Conservation (phyloP, 2,888 invertebrate genomes). For the Sylvicola cinctus region DNA sequence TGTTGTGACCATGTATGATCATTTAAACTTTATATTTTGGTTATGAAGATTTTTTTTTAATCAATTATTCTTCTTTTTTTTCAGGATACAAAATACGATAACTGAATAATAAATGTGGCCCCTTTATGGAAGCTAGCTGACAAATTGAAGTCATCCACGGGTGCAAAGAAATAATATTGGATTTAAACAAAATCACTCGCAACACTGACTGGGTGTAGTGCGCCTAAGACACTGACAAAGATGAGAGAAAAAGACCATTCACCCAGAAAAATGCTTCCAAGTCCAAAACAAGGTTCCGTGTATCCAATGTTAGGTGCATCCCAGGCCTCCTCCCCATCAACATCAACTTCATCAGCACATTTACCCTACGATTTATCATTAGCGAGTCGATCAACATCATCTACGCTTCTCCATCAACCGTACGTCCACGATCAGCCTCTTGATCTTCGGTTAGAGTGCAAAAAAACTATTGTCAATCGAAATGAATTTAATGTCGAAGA, state of each 20-base stretch:
- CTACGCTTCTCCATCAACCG: constrained; percentile 17
- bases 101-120: no score
- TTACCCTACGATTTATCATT: constrained; percentile 46
- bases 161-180: no score
- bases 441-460: constrained; percentile 70
- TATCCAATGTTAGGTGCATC: constrained; percentile 37
- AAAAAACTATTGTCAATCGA: constrained; percentile 32
- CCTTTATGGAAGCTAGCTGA: no score
- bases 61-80: no score
- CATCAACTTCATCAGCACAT: constrained; percentile 19
- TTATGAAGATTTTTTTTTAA: no score
- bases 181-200: no score
- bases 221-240: neutral
- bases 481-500: constrained; percentile 38
- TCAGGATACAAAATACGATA: no score
- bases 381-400: constrained; percentile 16
- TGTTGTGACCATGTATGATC: no score
- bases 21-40: no score
- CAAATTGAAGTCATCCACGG: no score
- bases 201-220: no score
- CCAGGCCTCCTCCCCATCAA: constrained; percentile 15
- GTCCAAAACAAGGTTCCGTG: constrained; percentile 54
- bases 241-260: constrained; percentile 85
- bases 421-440: constrained; percentile 53
- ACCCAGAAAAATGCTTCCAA: constrained; percentile 67